A percentile compares a stretch with the other conserved stretches of the same genome.
Conservation (phyloP, 2,113 vertebrate genomes). For the Benitochromis conjunctus region DNA sequence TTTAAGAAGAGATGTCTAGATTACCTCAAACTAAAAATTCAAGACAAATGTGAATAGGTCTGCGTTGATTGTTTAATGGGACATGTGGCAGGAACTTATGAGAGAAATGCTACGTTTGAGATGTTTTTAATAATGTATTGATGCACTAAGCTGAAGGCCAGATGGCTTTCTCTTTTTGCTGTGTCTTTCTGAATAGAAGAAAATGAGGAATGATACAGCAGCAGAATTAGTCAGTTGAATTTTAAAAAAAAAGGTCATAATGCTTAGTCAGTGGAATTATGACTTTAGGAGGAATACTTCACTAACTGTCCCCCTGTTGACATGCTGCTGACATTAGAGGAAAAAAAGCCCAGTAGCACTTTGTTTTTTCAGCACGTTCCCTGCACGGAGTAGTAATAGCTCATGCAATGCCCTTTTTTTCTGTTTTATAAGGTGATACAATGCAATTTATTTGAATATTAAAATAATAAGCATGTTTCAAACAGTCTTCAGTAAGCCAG, state of each 20-base stretch:
- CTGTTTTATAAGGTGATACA: background rate
- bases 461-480: background rate
- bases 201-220: conserved; percentile 37
- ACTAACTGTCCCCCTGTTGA: conserved; percentile 32
- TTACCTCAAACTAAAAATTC: background rate
- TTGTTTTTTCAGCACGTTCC: conserved; percentile 16
- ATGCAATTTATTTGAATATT: background rate
- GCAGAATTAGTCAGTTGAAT: conserved; percentile 41
- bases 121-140: conserved; percentile 31
- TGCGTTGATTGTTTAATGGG: conserved; percentile 21
- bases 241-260: conserved; percentile 30
- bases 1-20: background rate
- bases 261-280: conserved; percentile 47
- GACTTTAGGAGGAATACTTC: conserved; percentile 52
- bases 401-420: background rate
- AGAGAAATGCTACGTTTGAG: background rate
- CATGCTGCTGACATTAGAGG: conserved; percentile 34
- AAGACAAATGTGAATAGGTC: conserved; percentile 14
- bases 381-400: background rate
- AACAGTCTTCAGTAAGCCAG: background rate
- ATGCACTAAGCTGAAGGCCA: conserved; percentile 2
- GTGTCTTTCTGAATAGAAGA: background rate
- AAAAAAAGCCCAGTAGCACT: background rate
- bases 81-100: background rate
- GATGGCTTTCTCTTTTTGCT: background rate